Conservation (phyloP, 2,113 vertebrate species). For the Chaetorhynchus papuensis region DNA sequence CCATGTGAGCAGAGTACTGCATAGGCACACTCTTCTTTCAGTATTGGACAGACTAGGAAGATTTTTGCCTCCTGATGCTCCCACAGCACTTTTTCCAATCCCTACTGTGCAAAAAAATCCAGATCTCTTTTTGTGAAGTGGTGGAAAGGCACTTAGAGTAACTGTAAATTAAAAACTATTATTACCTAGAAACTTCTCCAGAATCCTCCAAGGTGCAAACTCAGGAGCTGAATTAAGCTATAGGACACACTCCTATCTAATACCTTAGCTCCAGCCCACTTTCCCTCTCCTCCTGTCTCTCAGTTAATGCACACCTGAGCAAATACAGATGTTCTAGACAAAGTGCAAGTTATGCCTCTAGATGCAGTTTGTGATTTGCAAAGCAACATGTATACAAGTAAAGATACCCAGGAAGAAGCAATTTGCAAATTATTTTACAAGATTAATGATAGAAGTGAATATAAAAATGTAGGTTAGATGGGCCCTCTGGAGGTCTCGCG, state of each 20-base stretch:
- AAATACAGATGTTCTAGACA: not conserved
- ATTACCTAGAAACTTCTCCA: not conserved
- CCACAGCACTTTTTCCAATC: not conserved
- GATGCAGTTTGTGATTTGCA: not conserved
- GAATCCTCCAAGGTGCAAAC: not conserved
- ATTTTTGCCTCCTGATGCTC: not conserved
- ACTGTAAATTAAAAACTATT: not conserved
- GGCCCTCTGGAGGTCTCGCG: not conserved
- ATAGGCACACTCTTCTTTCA: not conserved
- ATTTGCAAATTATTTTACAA: not conserved
- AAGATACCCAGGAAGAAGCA: not conserved
- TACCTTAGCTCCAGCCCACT: not conserved
- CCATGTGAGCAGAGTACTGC: rapidly evolving
- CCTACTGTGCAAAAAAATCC: not conserved
- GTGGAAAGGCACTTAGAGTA: not conserved
- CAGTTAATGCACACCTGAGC: not conserved
- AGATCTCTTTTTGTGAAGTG: not conserved
- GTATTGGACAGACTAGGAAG: not conserved
- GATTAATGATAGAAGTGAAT: not conserved
- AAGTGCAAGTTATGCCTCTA: not conserved
- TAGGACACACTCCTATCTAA: not conserved
- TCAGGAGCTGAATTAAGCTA: not conserved
- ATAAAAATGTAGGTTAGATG: not conserved
- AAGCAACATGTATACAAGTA: not conserved
- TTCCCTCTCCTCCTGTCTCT: not conserved